Conservation (phyloP, 2,888 invertebrate genomes). For the Cerastoderma edule region DNA sequence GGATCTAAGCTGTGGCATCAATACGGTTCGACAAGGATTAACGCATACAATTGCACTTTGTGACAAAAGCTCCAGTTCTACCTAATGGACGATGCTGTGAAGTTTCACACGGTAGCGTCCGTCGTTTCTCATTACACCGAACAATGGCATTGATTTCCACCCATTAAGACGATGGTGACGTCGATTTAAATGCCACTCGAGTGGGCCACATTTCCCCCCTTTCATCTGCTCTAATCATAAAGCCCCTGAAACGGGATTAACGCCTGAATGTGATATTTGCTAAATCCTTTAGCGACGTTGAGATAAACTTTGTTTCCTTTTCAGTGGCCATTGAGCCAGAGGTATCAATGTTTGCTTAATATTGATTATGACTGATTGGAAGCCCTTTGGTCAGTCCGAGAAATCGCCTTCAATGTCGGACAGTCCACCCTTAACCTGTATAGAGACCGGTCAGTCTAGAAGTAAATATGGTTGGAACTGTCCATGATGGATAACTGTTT, state of each 20-base stretch:
- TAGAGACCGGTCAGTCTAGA: too few species aligned
- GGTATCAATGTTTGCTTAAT: constrained; percentile 47
- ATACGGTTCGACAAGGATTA: too few species aligned
- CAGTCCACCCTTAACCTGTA: too few species aligned
- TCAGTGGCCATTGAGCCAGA: constrained; percentile 20
- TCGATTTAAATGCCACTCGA: constrained; percentile 6
- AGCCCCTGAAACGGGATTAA: constrained; percentile 14
- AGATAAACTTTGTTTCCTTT: constrained; percentile 17
- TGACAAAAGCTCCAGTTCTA: too few species aligned
- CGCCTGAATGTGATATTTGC: constrained; percentile 20
- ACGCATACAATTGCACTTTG: too few species aligned
- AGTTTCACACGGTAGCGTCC: constrained; percentile 11
- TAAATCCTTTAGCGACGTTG: constrained; percentile 20
- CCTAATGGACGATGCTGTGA: constrained; percentile 5
- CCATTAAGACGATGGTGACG: constrained; percentile 9
- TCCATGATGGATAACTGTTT: too few species aligned
- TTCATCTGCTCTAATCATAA: background rate
- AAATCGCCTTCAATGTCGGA: too few species aligned
- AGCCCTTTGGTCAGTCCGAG: constrained; percentile 26
- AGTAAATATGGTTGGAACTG: too few species aligned
- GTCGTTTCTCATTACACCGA: constrained; percentile 3
- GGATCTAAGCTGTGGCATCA: too few species aligned
- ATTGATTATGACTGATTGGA: constrained; percentile 21
- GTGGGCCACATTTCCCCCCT: background rate
- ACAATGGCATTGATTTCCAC: background rate